These are phyloP conservation scores for Choreutis nemorana DNA, from an alignment of 2,888 invertebrate species.

Conservation along the genomic window DNA sequence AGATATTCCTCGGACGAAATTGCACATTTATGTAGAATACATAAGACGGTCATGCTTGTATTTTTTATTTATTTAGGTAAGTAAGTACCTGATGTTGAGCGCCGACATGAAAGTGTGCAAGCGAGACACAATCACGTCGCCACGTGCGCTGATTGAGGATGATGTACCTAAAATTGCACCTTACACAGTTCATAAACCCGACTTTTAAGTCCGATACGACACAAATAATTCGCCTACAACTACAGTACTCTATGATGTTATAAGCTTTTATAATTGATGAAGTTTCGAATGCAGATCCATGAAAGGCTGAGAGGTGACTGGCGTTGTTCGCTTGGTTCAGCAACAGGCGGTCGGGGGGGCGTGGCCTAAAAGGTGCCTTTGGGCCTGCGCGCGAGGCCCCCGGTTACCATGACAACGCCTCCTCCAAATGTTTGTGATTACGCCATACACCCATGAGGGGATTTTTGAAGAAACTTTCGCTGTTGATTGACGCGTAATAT, in stretches of 20 bases:
- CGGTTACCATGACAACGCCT: slow-evolving; percentile 60
- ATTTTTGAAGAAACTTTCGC: slow-evolving; percentile 32
- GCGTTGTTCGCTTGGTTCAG: slow-evolving; percentile 37
- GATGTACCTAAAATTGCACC: slow-evolving; percentile 19
- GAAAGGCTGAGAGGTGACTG: slow-evolving; percentile 37
- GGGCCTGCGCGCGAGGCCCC: slow-evolving; percentile 42
- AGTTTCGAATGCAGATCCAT: slow-evolving; percentile 31
- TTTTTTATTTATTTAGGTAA: too few relatives aligned
- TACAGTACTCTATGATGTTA: too few relatives aligned
- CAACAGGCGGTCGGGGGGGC: slow-evolving; percentile 58
- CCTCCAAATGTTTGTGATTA: slow-evolving; percentile 52
- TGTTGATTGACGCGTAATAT: slow-evolving; percentile 35
- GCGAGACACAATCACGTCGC: slow-evolving; percentile 27
- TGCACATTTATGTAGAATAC: too few relatives aligned
- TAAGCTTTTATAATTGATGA: slow-evolving; percentile 17
- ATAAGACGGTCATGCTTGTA: too few relatives aligned
- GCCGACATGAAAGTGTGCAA: slow-evolving; percentile 36
- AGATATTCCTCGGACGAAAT: too few relatives aligned
- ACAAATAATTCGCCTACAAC: slow-evolving; percentile 5
- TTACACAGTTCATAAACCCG: slow-evolving; percentile 16
- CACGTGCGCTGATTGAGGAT: slow-evolving; percentile 24
- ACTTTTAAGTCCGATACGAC: slow-evolving; percentile 13
- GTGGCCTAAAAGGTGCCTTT: slow-evolving; percentile 30
- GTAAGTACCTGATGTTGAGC: slow-evolving; percentile 42
- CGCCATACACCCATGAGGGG: slow-evolving; percentile 23